A percentile compares a stretch with the other conserved stretches of the same genome.
phyloP scores from a whole-genome alignment of 2,797 vertebrate genomes.

The Taenioides sp. region DNA sequence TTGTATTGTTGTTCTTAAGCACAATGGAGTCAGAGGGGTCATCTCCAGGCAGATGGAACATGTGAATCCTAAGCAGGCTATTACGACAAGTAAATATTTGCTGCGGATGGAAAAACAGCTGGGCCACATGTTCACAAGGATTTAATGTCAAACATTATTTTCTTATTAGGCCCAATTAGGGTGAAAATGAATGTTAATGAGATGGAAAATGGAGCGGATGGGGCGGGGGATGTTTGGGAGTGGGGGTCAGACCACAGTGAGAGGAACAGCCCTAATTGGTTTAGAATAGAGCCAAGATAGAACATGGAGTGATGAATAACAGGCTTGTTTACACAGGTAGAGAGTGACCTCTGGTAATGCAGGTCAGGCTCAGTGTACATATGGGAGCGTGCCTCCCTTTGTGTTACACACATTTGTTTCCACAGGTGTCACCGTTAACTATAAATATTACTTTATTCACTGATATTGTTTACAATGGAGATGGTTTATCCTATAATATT shows the following conservation, averaged over 20 bases:
- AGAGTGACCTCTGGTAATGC: constrained; percentile 47
- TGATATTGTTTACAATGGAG: neutral
- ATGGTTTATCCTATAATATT: neutral
- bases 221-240: constrained; percentile 61
- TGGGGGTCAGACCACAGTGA: constrained; percentile 45
- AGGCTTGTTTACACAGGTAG: constrained; percentile 66
- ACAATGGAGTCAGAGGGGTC: constrained; percentile 24
- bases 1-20: constrained; percentile 2
- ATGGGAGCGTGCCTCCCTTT: constrained; percentile 26
- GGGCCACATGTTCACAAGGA: constrained; percentile 71
- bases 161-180: constrained; percentile 85
- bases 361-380: constrained; percentile 39
- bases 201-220: constrained; percentile 80
- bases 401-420: constrained; percentile 22
- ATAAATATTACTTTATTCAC: neutral
- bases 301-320: constrained; percentile 61
- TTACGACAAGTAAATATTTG: constrained; percentile 53
- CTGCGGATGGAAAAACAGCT: constrained; percentile 51
- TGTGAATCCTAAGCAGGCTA: constrained; percentile 39
- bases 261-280: constrained; percentile 62
- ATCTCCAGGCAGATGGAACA: constrained; percentile 32
- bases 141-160: constrained; percentile 82
- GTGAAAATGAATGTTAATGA: constrained; percentile 85
- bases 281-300: constrained; percentile 41
- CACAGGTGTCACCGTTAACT: neutral